Base-by-base conservation (phyloP, 2,113 vertebrate species). In the Synodontis membranacea region DNA sequence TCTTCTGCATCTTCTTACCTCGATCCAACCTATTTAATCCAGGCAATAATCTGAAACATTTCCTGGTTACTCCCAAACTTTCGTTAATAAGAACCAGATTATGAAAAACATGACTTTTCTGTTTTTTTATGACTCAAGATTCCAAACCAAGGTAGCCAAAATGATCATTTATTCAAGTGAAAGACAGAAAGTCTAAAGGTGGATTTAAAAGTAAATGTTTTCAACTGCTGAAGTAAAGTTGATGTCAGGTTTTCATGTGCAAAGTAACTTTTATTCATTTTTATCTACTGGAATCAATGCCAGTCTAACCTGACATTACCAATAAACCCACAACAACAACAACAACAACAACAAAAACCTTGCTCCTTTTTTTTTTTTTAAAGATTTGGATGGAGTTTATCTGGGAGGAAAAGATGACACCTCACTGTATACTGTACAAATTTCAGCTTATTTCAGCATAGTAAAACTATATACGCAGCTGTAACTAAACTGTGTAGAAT, bases 41-140 rank as follows among this genome's bases (percentile, higher is more conserved):
- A n/a, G 50, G 37, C 23, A 74, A 39, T 37, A 37, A 52, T 54
- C 17, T 83, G 2, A 72, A 54, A 68, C 31, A 83, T 42, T 72
- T 83, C n/a, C 21, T 31, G 48, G 21, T 31, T 17, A 5, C 19
- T 31, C 28, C 6, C 14, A 19, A 66, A 82, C 31, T 64, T 14
- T 64, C n/a, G 11, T 64, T 70, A 83, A 83, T 39, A 28, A 81
- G 80, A 83, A 23, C 21, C 82, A 83, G 46, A 84, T 74, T 44
- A 58, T 21, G 52, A 39, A 70, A 70, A 70, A 70, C 19, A 70
- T 21, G 31, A 66, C 62, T 62, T 56, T 54, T 64, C 15, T 8
- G 39, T 70, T 17, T 23, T 39, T 44, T 74, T 74, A 23, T 14
- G 21, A 44, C 10, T 31, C n/a, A 8, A 70, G 34, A 70, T 21